Base-by-base conservation (phyloP, 2,888 invertebrate genomes). In the Blera fallax region DNA sequence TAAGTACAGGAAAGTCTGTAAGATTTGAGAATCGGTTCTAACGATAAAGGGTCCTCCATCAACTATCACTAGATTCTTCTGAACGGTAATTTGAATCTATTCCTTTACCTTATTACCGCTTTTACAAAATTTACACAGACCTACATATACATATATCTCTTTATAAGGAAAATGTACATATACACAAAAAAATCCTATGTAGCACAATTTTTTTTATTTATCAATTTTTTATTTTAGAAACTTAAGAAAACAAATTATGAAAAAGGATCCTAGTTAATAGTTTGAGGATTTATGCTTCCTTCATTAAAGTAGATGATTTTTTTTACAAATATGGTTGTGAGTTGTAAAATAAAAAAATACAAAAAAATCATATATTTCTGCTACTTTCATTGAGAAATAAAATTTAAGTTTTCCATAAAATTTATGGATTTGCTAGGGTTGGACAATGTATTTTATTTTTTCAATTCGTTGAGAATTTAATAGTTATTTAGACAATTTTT, bases 271-370 rank as follows among this genome's bases (percentile, higher is more conserved):
- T 32, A 32, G 48, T 5, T 14, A 0, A 37, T 14, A 40, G 8
- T 40, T 40, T 54, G 3, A 14, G 8, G 29, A 29, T 18, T 29
- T 29, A 18, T 45, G 29, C 18, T 27, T 64, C n/a, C n/a, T 18
- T 29, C n/a, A 29, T 32, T 32, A 3, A 65, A 50, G 8, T 50
- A 50, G 32, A 48, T n/a, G 16, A 34, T 65, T n/a, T 50, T 32
- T 18, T 64, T 34, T 34, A 60, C 60, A 62, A 62, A 64, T 50
- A 72, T 77, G 82, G 82, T 83, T 83, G 77, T 83, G 77, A 83
- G 52, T 40, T 16, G 40, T 8, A 69, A 37, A 5, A 50, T 18
- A 11, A 54, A 6, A 29, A 16, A 64, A 21, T 40, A 18, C 7
- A 29, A 50, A 11, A 67, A 21, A 40, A 10, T 56, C 24, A n/a